Evolutionary conservation across 2,797 vertebrate genomes (phyloP).

Genomic region (Nyctibius grandis): DNA sequence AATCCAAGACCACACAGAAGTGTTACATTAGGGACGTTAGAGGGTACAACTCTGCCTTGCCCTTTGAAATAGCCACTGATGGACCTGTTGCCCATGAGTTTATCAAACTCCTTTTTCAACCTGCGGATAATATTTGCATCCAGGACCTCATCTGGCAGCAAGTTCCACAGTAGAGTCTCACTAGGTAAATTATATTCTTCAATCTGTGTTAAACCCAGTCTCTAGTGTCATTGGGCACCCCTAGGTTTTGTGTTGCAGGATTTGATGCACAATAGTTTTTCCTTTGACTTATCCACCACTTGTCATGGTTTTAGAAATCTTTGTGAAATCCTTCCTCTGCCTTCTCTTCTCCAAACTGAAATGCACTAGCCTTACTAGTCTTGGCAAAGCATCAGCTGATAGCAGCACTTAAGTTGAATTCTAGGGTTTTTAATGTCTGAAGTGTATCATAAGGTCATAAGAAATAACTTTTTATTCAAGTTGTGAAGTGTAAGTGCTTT

Average conservation of each 20-base stretch:
- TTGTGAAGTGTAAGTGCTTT: neutral
- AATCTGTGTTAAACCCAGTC: neutral
- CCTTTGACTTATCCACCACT: neutral
- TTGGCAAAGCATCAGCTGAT: neutral
- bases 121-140: neutral
- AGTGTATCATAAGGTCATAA: neutral
- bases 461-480: neutral
- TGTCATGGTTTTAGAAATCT: neutral
- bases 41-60: neutral
- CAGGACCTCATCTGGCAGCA: neutral
- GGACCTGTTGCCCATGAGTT: neutral
- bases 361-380: neutral
- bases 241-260: neutral
- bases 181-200: neutral
- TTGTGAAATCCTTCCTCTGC: neutral
- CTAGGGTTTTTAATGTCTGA: neutral
- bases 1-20: neutral
- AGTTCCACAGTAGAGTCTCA: neutral
- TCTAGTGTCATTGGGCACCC: neutral
- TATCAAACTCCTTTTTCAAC: neutral
- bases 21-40: neutral
- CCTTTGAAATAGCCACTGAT: neutral
- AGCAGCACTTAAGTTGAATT: neutral
- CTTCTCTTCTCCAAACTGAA: neutral
- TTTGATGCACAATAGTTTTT: neutral